A percentile compares a stretch with the other conserved stretches of the same genome.
phyloP scores from a whole-genome alignment of 2,797 vertebrate species.

The Alectoris magna region DNA sequence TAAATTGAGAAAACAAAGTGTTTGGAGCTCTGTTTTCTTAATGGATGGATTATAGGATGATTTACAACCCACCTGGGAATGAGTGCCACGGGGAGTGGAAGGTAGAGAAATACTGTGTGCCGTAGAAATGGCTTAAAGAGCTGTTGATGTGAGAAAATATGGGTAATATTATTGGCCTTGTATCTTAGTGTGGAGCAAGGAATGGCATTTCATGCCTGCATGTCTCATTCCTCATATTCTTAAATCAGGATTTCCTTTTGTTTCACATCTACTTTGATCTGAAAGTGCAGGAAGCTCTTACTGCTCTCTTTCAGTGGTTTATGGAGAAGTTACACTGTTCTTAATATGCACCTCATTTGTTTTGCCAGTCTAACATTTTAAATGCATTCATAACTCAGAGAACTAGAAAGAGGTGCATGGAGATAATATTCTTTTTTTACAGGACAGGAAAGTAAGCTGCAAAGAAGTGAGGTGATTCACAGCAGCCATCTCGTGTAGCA shows the following conservation, averaged over 20 bases:
- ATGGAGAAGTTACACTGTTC: neutral
- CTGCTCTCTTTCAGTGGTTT: neutral
- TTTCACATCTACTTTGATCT: neutral
- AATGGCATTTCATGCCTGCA: neutral
- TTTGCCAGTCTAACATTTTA: neutral
- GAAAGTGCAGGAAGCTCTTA: neutral
- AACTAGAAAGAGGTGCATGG: neutral
- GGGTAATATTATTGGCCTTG: neutral
- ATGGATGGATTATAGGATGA: conserved; percentile 26
- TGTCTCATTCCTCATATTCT: neutral
- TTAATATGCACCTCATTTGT: neutral
- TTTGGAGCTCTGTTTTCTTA: conserved; percentile 5
- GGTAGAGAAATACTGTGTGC: neutral
- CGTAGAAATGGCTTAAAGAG: neutral
- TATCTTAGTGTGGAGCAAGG: neutral
- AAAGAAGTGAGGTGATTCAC: neutral
- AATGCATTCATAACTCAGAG: neutral
- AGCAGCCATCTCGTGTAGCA: neutral
- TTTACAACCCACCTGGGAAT: conserved; percentile 2
- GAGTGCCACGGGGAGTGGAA: neutral
- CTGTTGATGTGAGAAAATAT: neutral
- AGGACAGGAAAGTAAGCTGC: neutral
- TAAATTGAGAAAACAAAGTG: conserved; percentile 11
- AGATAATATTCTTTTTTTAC: neutral
- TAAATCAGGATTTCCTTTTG: neutral